phyloP scores from a whole-genome alignment of 2,797 vertebrate genomes.

The Enteromius trimaculatus region DNA sequence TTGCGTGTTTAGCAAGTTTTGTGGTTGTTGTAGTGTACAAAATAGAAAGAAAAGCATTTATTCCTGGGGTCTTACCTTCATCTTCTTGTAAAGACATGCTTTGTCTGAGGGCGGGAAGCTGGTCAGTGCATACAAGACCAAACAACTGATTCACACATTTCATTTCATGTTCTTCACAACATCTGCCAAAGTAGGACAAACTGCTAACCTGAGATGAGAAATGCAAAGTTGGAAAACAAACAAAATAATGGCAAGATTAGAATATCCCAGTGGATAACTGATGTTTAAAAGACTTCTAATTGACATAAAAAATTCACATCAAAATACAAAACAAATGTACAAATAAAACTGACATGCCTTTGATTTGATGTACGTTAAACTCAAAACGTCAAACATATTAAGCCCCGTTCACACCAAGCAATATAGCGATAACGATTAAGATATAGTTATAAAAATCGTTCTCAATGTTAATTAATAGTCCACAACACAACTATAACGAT shows the following conservation, averaged over 20 bases:
- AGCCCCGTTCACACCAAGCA: too few species aligned
- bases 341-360: background rate
- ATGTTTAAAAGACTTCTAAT: background rate
- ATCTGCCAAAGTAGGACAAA: slow-evolving; percentile 19
- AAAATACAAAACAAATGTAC: background rate
- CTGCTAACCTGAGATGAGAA: background rate
- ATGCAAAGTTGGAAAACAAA: background rate
- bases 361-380: background rate
- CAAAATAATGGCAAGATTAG: background rate
- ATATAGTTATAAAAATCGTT: too few species aligned
- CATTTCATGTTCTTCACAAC: background rate
- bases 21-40: background rate
- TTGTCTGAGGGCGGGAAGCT: background rate
- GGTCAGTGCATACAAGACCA: background rate
- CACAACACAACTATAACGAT: too few species aligned
- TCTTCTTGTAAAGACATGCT: background rate
- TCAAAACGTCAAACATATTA: background rate
- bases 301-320: background rate
- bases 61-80: background rate
- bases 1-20: background rate
- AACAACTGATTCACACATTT: slow-evolving; percentile 5
- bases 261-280: background rate
- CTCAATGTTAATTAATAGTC: too few species aligned
- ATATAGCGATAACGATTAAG: too few species aligned
- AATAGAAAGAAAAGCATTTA: background rate